A percentile compares a stretch with the other conserved stretches of the same genome.
These are phyloP conservation scores for Cyphomyrus plagiostoma DNA, from an alignment of 2,113 vertebrate genomes.

Conservation along the genomic window DNA sequence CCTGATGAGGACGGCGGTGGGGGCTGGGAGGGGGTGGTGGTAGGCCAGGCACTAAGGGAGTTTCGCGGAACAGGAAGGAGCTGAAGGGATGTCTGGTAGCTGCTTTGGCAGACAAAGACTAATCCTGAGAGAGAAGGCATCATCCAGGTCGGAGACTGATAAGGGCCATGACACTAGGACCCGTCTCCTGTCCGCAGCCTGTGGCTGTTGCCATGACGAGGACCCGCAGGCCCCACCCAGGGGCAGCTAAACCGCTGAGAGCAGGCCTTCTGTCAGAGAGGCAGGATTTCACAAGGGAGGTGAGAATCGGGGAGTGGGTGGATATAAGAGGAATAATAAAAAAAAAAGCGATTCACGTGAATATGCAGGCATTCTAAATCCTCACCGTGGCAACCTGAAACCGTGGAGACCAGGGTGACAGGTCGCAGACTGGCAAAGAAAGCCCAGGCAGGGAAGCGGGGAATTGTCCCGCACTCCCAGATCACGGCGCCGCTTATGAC, in stretches of 20 bases:
- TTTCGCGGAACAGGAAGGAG: not conserved
- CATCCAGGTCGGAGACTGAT: slow-evolving; percentile 31
- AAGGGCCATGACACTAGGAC: slow-evolving; percentile 57
- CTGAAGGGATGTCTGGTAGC: not conserved
- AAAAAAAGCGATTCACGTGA: slow-evolving; percentile 74
- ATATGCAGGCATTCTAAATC: slow-evolving; percentile 84
- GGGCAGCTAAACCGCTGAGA: slow-evolving; percentile 73
- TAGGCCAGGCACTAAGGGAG: not conserved
- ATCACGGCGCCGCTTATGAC: slow-evolving; percentile 87
- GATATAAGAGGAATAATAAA: slow-evolving; percentile 36
- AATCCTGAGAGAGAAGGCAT: not conserved
- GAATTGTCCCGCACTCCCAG: slow-evolving; percentile 71
- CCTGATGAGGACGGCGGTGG: not conserved
- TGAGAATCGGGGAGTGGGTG: slow-evolving; percentile 37
- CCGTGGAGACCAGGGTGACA: slow-evolving; percentile 47
- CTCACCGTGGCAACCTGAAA: slow-evolving; percentile 85
- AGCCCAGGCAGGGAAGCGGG: slow-evolving; percentile 68
- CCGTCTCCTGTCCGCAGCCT: slow-evolving; percentile 55
- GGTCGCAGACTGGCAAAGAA: slow-evolving; percentile 68
- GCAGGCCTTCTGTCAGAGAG: slow-evolving; percentile 77
- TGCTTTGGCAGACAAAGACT: not conserved
- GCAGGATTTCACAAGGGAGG: slow-evolving; percentile 72
- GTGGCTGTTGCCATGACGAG: slow-evolving; percentile 58
- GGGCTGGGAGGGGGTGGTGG: too few relatives aligned
- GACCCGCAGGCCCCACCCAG: slow-evolving; percentile 70